Evolutionary conservation across 2,888 invertebrate species (phyloP).

Genomic region (Herminia tarsipennalis): DNA sequence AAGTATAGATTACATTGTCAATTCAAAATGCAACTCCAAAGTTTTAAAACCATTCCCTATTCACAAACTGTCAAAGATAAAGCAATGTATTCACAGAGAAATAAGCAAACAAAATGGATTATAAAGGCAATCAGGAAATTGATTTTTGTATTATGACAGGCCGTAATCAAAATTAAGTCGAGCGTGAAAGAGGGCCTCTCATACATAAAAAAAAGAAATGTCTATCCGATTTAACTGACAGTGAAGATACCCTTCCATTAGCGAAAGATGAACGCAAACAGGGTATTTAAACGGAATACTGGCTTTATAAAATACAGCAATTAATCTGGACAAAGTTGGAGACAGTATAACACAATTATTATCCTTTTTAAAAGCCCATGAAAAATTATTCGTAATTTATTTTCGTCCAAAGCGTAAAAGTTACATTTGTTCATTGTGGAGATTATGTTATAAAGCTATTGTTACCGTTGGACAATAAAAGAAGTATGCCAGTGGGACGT

Average conservation of each 20-base stretch:
- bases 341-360: slow-evolving; percentile 58
- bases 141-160: slow-evolving; percentile 37
- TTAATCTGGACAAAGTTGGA: slow-evolving; percentile 59
- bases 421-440: slow-evolving; percentile 35
- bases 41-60: no score
- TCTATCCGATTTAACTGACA: slow-evolving; percentile 25
- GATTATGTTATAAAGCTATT: slow-evolving; percentile 34
- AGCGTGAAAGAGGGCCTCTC: slow-evolving; percentile 22
- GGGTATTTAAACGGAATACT: slow-evolving; percentile 32
- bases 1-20: no score
- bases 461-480: slow-evolving; percentile 32
- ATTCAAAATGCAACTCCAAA: no score
- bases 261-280: slow-evolving; percentile 47
- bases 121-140: slow-evolving; percentile 28
- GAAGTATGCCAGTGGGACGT: slow-evolving; percentile 28
- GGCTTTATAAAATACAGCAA: slow-evolving; percentile 57
- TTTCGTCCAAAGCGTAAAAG: slow-evolving; percentile 42
- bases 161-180: slow-evolving; percentile 24
- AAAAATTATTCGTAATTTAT: slow-evolving; percentile 50
- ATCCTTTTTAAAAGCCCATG: slow-evolving; percentile 43
- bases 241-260: slow-evolving; percentile 34
- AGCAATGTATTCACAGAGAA: no score
- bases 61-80: no score
- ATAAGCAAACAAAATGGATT: slow-evolving; percentile 30
- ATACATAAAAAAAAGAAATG: slow-evolving; percentile 18